phyloP scores from a whole-genome alignment of 2,113 vertebrate genomes.

The Halichoerus grypus region DNA sequence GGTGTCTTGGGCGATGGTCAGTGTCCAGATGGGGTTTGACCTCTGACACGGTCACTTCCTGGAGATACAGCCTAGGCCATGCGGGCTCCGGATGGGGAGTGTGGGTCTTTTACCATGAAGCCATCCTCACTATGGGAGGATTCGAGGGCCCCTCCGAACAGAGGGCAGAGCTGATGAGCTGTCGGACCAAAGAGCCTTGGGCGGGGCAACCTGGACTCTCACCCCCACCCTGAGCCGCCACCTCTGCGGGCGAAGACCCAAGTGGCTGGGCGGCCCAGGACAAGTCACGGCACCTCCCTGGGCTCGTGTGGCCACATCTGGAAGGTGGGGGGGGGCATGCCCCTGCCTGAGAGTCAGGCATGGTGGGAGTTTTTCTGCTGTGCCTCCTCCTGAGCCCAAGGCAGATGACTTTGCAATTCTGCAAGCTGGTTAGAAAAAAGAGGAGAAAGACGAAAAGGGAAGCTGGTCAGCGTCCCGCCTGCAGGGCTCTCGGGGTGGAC shows the following conservation, averaged over 20 bases:
- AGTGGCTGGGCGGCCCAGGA: background rate
- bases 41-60: background rate
- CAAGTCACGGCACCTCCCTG: background rate
- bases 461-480: no score
- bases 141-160: background rate
- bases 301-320: background rate
- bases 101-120: background rate
- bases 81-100: fast-evolving
- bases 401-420: background rate
- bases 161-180: background rate
- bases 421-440: background rate
- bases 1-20: background rate
- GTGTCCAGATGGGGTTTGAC: background rate
- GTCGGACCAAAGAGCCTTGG: background rate
- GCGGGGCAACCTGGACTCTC: background rate
- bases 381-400: background rate
- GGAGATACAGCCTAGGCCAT: fast-evolving
- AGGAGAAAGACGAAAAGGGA: background rate
- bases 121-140: fast-evolving
- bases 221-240: background rate
- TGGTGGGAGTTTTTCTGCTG: background rate
- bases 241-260: background rate
- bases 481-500: background rate
- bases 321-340: background rate
- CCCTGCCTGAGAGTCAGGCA: background rate